A percentile compares a stretch with the other conserved stretches of the same genome.
These are phyloP conservation scores for Ricordea florida DNA, from an alignment of 92 coral and sea anemone genomes.

Conservation along the genomic window DNA sequence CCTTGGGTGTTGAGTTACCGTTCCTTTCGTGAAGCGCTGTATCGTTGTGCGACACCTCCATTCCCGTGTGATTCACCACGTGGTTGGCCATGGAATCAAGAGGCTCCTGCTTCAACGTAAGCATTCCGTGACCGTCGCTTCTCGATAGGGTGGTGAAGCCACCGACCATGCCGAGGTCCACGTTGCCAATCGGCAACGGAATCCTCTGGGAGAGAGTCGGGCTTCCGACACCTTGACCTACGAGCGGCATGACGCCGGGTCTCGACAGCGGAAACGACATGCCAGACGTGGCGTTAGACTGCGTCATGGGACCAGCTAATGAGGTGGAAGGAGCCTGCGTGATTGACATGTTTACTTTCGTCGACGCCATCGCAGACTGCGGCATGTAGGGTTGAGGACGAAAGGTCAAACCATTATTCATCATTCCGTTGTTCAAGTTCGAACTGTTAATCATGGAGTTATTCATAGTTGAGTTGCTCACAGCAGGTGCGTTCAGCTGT, in stretches of 20 bases:
- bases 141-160: constrained; percentile 73
- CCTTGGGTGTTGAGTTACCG: constrained; percentile 80
- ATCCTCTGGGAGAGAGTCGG: constrained; percentile 40
- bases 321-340: constrained; percentile 73
- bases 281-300: constrained; percentile 63
- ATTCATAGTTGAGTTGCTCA: constrained; percentile 53
- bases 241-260: constrained; percentile 72
- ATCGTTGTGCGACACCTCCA: constrained; percentile 69
- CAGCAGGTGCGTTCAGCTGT: constrained; percentile 64
- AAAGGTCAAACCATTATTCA: constrained; percentile 77
- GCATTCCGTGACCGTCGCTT: constrained; percentile 74
- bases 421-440: constrained; percentile 74
- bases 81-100: constrained; percentile 72
- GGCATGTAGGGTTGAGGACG: constrained; percentile 84
- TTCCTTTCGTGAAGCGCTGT: constrained; percentile 75
- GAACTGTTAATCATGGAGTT: constrained; percentile 77
- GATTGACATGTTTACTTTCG: constrained; percentile 71
- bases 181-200: constrained; percentile 64
- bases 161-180: constrained; percentile 66
- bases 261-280: constrained; percentile 80
- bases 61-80: constrained; percentile 66
- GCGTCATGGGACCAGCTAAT: constrained; percentile 55
- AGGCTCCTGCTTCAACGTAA: constrained; percentile 82
- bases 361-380: constrained; percentile 67
- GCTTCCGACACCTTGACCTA: constrained; percentile 74